Evolutionary conservation across 2,888 invertebrate genomes (phyloP), one percentile per base, ranked within the genome.

Genomic region (Drosophila robusta): DNA sequence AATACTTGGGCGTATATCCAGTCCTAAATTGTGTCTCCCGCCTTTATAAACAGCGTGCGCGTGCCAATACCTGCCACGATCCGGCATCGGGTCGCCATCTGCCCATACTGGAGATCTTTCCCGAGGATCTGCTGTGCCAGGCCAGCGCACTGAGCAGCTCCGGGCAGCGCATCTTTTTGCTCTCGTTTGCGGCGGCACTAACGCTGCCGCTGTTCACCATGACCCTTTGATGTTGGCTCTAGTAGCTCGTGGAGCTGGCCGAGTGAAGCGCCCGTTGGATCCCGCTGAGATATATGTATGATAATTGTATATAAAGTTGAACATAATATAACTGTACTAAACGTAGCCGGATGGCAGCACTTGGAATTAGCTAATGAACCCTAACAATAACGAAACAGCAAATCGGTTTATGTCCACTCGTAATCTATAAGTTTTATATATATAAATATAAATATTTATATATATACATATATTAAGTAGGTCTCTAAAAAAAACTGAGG

Each of bases 81-180:
- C 93, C 93, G 34, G 93, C 93, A 50, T 93, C 94, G 3, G 95
- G 95, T 18, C 93, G 94, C 5, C 93, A 94, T 67, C 93, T 95
- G 70, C 95, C 95, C 4, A 94, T 96, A 66, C 93, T 96, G 52
- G 95, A 96, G 87, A 94, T 96, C 52, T 95, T 96, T 58, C 95
- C 96, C 3, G 96, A 96, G 91, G 96, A 96, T 89, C 94, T 96
- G 79, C 95, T 96, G 75, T 97, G 97, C 91, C 97, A 97, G 92
- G 97, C 97, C 54, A 96, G 96, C 89, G 97, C 97, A 0, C 93
- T 97, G 63, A 97, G 97, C 84, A 94, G 94, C 79, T 94, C 94
- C n/a, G 90, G 92, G 76, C 94, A 91, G 51, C 90, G 91, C 14
- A 72, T 91, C 34, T 91, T 91, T 65, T 81, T 91, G 34, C 70